Base-by-base conservation (phyloP, 92 coral and sea anemone species). In the Nematostella vectensis region DNA sequence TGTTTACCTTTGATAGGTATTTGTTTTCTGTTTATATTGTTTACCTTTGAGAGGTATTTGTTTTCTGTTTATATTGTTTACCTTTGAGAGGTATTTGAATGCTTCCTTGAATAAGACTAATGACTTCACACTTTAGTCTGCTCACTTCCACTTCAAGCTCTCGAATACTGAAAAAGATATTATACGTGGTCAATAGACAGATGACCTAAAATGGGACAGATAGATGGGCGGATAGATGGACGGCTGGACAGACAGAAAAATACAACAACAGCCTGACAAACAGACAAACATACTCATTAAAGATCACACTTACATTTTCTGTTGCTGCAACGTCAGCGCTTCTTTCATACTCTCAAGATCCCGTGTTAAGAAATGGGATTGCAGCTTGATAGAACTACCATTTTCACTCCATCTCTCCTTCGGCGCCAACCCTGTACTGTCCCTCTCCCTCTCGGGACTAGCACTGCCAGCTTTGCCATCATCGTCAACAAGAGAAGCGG, bases 1-100 rank as follows among this genome's bases (percentile, higher is more conserved):
- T n/a, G n/a, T n/a, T n/a, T n/a, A n/a, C n/a, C n/a, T n/a, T n/a
- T n/a, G n/a, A n/a, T n/a, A n/a, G n/a, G n/a, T n/a, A n/a, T n/a
- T n/a, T n/a, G n/a, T n/a, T n/a, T n/a, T n/a, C n/a, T n/a, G n/a
- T n/a, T n/a, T n/a, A n/a, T n/a, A n/a, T n/a, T n/a, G n/a, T n/a
- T n/a, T 19, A 83, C 95, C 95, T 66, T 81, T 85, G 29, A 85
- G 71, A 22, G 95, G 95, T n/a, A n/a, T n/a, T n/a, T n/a, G n/a
- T n/a, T n/a, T n/a, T n/a, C n/a, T n/a, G n/a, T n/a, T n/a, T n/a
- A n/a, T n/a, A n/a, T n/a, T n/a, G n/a, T n/a, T n/a, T 19, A 83
- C 95, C 95, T 66, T 81, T 85, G 29, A 85, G 71, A 22, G 95
- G 95, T 20, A 85, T 63, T 33, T 85, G 80, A 55, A 85, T 85